phyloP scores from a whole-genome alignment of 1,140 invertebrate species.

The Ectropis grisescens region DNA sequence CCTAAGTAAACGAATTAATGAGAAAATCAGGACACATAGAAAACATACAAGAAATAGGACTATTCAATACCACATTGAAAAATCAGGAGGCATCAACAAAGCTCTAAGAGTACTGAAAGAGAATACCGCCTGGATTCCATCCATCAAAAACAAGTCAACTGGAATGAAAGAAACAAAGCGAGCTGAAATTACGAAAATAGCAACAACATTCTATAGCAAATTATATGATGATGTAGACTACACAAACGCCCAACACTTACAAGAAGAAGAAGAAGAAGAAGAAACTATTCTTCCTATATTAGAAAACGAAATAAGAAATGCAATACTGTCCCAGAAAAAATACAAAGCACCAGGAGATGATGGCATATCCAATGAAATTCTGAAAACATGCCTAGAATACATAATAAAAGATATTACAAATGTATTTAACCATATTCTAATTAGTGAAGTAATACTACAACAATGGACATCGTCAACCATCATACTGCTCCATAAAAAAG shows the following conservation, averaged over 20 bases:
- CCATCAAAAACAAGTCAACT: too few species aligned
- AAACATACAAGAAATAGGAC: too few species aligned
- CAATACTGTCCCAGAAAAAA: constrained; percentile 14
- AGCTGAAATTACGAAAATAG: constrained; percentile 14
- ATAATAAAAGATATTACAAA: constrained; percentile 6
- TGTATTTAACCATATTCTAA: constrained; percentile 13
- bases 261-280: neutral
- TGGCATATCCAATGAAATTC: constrained; percentile 11
- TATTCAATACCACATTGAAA: too few species aligned
- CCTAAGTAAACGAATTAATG: too few species aligned
- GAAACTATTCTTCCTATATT: constrained; percentile 2
- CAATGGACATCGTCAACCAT: constrained; percentile 16
- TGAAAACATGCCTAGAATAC: constrained; percentile 4
- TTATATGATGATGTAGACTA: constrained; percentile 4
- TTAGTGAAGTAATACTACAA: constrained; percentile 7
- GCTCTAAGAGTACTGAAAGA: neutral
- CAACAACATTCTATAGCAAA: constrained; percentile 11
- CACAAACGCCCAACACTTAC: neutral
- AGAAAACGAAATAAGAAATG: constrained; percentile 8
- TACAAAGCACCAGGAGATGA: constrained; percentile 12
- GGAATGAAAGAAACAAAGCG: too few species aligned
- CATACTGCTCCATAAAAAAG: constrained; percentile 11
- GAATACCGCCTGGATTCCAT: too few species aligned
- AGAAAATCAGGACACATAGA: too few species aligned
- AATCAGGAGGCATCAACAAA: too few species aligned